Conservation (phyloP, 2,113 vertebrate species). For the Macroglossus sobrinus region DNA sequence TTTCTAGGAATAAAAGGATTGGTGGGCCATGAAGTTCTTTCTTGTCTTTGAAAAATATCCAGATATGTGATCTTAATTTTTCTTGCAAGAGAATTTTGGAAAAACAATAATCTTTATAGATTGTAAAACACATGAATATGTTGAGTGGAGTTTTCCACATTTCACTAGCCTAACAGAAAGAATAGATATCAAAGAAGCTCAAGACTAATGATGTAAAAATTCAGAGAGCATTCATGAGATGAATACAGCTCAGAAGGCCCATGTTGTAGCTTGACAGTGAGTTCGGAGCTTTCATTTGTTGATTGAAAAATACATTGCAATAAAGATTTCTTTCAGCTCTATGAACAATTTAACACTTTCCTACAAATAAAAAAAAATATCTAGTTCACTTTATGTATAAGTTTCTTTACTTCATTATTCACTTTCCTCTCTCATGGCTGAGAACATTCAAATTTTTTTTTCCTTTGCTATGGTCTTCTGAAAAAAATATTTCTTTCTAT, state of each 20-base stretch:
- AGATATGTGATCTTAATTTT: background rate
- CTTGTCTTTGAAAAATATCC: background rate
- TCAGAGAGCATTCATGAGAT: background rate
- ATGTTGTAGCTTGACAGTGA: background rate
- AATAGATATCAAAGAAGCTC: background rate
- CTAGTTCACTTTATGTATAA: background rate
- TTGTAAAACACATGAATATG: background rate
- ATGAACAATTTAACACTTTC: background rate
- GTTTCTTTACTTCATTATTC: background rate
- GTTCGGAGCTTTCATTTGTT: background rate
- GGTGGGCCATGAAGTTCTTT: background rate
- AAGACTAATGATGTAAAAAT: background rate
- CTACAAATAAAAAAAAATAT: background rate
- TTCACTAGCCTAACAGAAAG: background rate
- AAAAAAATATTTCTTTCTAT: background rate
- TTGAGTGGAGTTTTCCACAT: background rate
- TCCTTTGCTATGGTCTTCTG: background rate
- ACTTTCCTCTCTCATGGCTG: background rate
- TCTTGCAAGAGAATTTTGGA: background rate
- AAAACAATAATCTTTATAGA: background rate
- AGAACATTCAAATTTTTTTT: background rate
- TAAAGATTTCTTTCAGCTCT: background rate
- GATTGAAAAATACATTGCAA: background rate
- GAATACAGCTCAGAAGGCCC: background rate
- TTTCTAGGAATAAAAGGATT: background rate